Conservation (phyloP, 2,113 vertebrate genomes). For the Rafetus swinhoei region DNA sequence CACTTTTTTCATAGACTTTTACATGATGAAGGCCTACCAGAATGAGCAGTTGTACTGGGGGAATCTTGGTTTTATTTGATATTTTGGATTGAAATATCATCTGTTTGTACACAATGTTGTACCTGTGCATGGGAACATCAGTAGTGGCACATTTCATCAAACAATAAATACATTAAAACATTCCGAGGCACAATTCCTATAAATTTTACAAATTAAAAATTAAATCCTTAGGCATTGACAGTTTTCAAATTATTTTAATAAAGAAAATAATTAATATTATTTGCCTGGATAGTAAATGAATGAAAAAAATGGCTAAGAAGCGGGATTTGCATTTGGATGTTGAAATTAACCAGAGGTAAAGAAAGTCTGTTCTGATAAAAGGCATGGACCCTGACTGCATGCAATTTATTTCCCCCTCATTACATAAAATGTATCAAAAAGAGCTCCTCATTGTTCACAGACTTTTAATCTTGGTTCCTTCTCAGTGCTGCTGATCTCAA, state of each 20-base stretch:
- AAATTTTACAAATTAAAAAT: neutral
- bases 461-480: neutral
- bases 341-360: neutral
- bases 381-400: neutral
- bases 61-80: neutral
- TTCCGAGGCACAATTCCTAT: neutral
- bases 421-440: neutral
- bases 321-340: neutral
- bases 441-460: neutral
- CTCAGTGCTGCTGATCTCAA: neutral
- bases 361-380: neutral
- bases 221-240: neutral
- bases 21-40: neutral
- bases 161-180: neutral
- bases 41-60: neutral
- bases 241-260: neutral
- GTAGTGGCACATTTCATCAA: neutral
- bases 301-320: neutral
- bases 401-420: neutral
- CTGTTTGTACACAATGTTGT: neutral
- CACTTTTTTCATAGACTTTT: neutral
- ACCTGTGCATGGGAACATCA: fast-evolving
- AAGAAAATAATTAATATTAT: neutral
- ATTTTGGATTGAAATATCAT: neutral
- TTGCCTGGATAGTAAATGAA: neutral